These are phyloP conservation scores for Amniataba percoides DNA, from an alignment of 2,797 vertebrate genomes.

Conservation along the genomic window DNA sequence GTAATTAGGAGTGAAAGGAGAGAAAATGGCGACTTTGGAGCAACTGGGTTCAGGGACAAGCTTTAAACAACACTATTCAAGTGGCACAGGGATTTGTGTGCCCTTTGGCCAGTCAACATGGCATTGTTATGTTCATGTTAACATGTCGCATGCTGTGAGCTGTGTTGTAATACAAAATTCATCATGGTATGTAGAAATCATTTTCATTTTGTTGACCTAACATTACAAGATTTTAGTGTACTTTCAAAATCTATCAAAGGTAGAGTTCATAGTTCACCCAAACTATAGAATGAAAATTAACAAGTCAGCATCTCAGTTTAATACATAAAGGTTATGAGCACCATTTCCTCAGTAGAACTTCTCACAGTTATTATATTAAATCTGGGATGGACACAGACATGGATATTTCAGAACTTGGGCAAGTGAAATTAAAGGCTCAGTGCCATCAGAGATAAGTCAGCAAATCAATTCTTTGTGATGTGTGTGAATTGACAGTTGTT, in stretches of 20 bases:
- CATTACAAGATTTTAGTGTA: not conserved
- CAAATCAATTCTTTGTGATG: not conserved
- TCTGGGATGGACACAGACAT: not conserved
- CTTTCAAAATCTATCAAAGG: not conserved
- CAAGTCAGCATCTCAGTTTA: no score
- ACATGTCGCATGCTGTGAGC: slow-evolving; percentile 77
- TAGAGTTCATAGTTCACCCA: not conserved
- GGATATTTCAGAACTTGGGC: not conserved
- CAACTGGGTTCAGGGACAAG: slow-evolving; percentile 78
- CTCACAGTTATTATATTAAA: slow-evolving; percentile 3
- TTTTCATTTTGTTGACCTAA: not conserved
- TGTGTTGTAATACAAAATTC: slow-evolving; percentile 37
- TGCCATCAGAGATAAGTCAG: not conserved
- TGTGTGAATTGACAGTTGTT: not conserved
- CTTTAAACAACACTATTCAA: slow-evolving; percentile 80
- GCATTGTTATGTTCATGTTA: slow-evolving; percentile 79
- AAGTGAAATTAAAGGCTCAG: not conserved
- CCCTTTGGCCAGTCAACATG: slow-evolving; percentile 80
- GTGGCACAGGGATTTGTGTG: slow-evolving; percentile 74
- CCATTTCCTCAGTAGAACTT: not conserved
- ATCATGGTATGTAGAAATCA: slow-evolving; percentile 7
- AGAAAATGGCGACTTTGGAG: slow-evolving; percentile 82
- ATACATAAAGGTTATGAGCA: not conserved
- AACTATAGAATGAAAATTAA: not conserved
- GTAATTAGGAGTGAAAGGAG: slow-evolving; percentile 87